phyloP scores from a whole-genome alignment of 2,888 invertebrate genomes.

The Cephus spinipes region DNA sequence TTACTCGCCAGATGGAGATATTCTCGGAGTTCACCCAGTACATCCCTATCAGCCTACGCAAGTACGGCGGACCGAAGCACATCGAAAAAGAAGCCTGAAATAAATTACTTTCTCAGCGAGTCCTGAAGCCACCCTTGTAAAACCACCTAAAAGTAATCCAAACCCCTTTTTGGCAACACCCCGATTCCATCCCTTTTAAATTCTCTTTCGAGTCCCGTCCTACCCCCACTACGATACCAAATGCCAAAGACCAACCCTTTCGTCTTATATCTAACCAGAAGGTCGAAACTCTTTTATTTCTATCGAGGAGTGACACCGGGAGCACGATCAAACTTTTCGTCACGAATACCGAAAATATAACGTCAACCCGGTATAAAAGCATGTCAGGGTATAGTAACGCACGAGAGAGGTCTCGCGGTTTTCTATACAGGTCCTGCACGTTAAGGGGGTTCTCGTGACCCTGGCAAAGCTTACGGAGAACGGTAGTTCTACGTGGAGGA shows the following conservation, averaged over 20 bases:
- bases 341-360: slow-evolving; percentile 38
- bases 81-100: background rate
- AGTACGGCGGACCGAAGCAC: background rate
- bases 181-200: background rate
- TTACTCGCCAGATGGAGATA: slow-evolving; percentile 50
- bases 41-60: background rate
- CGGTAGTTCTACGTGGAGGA: background rate
- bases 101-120: background rate
- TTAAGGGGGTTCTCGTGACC: background rate
- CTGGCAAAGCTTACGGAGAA: background rate
- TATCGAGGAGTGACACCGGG: slow-evolving; percentile 37
- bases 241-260: background rate
- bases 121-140: background rate
- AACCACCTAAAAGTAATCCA: background rate
- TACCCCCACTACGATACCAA: background rate
- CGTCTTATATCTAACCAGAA: background rate
- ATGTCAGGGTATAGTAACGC: background rate
- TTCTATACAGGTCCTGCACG: background rate
- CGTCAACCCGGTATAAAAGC: background rate
- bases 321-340: slow-evolving; percentile 46
- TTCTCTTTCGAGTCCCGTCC: background rate
- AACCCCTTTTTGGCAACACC: background rate
- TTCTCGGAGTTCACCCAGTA: slow-evolving; percentile 31
- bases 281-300: slow-evolving; percentile 17
- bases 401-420: background rate